Evolutionary conservation across 2,888 invertebrate species (phyloP), one percentile per base, ranked within the genome.

Genomic region (Barypeithes pellucidus): DNA sequence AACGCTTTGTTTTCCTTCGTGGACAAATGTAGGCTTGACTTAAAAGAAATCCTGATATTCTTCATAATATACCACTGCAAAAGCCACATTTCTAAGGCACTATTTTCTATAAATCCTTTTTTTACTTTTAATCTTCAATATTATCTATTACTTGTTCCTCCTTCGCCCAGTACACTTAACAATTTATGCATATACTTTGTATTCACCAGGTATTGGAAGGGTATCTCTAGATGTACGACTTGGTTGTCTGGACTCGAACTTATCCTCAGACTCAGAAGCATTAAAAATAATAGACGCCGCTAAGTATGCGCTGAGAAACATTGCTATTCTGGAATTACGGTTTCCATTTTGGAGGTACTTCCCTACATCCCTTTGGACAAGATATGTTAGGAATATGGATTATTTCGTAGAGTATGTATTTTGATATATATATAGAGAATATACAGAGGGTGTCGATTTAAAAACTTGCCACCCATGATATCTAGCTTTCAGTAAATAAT

Each of bases 341-440:
- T 88, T 91, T 4, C 92, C 92, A 0, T 90, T 92, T 86, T 92
- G 92, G 92, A 88, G 89, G 79, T 78, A 91, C 2, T 90, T 91
- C 80, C 89, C 88, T 4, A 92, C 92, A 0, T 87, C 89, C 0
- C 90, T 90, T 80, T 92, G 91, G 85, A 88, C 85, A 50, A 84
- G 87, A 83, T 92, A 91, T 78, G 90, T 92, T 0, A 86, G 87
- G 1, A 91, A 92, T 0, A 86, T 93, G 75, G 92, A 93, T 79
- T 91, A 89, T 4, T 92, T 93, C 79, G 89, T 90, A 75, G 89
- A 89, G 93, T 92, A 85, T 80, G 81, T 80, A 39, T 24, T 72
- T 67, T 43, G 11, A 36, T 54, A 43, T 3, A 8, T 7, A 24
- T 16, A 33, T 0, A 33, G 20, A 0, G 12, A 18, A 50, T 50